These are phyloP conservation scores for Urocitellus parryii DNA, from an alignment of 2,113 vertebrate genomes.

Conservation along the genomic window DNA sequence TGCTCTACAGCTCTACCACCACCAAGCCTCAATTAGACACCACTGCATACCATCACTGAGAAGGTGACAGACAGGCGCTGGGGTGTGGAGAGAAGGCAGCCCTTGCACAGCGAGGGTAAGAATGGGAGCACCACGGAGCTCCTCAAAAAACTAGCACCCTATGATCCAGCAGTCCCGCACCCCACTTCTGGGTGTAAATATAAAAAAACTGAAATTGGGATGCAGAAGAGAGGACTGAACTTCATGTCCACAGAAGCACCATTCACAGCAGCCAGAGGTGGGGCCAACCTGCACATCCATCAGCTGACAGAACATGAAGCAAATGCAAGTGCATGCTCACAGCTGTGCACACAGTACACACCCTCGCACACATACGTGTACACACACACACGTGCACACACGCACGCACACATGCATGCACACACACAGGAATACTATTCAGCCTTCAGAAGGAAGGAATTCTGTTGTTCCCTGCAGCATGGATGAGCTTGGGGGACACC, in stretches of 20 bases:
- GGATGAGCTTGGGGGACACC: not conserved
- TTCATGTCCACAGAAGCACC: not conserved
- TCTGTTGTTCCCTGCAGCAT: not conserved
- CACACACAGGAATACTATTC: not conserved
- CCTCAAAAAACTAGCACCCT: not conserved
- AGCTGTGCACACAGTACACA: not conserved
- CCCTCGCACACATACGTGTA: not conserved
- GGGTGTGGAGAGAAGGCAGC: not conserved
- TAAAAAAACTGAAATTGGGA: not conserved
- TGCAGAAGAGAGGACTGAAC: not conserved
- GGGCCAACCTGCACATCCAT: not conserved
- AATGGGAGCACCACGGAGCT: not conserved
- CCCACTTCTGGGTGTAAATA: not conserved
- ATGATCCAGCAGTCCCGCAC: not conserved
- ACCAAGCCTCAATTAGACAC: too few relatives aligned
- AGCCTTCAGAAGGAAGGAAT: not conserved
- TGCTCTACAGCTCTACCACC: not conserved
- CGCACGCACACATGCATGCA: accelerated
- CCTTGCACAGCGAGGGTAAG: too few relatives aligned
- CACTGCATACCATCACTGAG: too few relatives aligned
- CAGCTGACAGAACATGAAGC: not conserved
- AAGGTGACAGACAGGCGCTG: not conserved
- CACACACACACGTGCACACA: too few relatives aligned
- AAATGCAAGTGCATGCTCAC: too few relatives aligned
- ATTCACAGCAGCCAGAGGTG: not conserved